A percentile compares a stretch with the other conserved stretches of the same genome.
Evolutionary conservation across 2,797 vertebrate species (phyloP).

Genomic region (Urosaurus nigricauda): DNA sequence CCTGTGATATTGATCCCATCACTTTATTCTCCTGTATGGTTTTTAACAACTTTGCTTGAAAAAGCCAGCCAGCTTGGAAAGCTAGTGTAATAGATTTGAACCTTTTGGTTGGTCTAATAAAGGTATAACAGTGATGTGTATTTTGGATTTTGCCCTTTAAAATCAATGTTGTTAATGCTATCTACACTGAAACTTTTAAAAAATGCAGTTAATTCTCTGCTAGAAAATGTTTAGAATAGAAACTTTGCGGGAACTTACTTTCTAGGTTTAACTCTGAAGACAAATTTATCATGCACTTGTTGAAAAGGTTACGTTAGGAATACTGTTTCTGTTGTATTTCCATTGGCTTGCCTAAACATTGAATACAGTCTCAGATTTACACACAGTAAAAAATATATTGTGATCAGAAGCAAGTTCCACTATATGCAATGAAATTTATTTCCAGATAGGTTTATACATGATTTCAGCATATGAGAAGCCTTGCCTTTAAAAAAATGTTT

Average conservation of each 20-base stretch:
- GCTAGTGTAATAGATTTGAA: no score
- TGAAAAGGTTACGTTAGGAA: neutral
- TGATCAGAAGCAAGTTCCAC: neutral
- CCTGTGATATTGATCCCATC: no score
- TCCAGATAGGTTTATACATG: neutral
- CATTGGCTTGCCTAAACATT: neutral
- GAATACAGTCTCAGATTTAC: neutral
- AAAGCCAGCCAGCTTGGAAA: no score
- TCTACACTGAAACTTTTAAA: neutral
- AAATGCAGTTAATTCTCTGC: neutral
- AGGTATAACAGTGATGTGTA: no score
- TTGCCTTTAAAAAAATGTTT: neutral
- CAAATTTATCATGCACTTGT: neutral
- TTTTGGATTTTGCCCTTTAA: no score
- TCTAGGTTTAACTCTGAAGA: neutral
- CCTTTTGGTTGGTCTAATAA: no score
- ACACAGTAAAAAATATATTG: neutral
- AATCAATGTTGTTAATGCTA: neutral
- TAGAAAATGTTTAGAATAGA: neutral
- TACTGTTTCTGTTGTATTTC: neutral
- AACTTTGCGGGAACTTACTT: neutral
- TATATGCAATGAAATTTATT: neutral
- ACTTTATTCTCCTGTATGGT: no score
- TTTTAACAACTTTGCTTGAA: no score
- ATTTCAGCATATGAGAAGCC: neutral